phyloP scores from a whole-genome alignment of 37 sponge, comb jelly and placozoan genomes.

The Axinella damicornis region DNA sequence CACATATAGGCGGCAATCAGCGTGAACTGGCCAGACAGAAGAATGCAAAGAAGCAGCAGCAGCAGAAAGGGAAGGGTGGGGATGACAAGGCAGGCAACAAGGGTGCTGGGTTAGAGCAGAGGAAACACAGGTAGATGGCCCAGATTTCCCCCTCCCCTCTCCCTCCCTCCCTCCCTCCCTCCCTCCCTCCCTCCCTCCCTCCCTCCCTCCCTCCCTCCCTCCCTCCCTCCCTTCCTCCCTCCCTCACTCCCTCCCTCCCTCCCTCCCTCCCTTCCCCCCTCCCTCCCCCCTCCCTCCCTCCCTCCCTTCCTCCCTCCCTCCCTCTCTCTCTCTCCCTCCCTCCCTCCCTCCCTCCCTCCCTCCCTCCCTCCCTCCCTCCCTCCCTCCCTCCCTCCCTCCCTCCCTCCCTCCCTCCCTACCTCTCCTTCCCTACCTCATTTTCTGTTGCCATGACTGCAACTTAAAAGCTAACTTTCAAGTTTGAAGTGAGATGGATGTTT shows the following conservation, averaged over 20 bases:
- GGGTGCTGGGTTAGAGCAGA: slow-evolving; percentile 64
- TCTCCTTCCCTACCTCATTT: no score
- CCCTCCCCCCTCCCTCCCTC: no score
- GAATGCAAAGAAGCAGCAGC: slow-evolving; percentile 84
- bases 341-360: slow-evolving; percentile 29
- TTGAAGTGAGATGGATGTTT: no score
- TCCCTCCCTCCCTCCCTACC: not conserved
- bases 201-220: no score
- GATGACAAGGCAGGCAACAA: slow-evolving; percentile 64
- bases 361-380: slow-evolving; percentile 11
- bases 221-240: not conserved
- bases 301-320: not conserved
- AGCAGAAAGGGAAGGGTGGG: slow-evolving; percentile 24
- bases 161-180: no score
- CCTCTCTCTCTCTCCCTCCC: not conserved
- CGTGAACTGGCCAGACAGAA: slow-evolving; percentile 85
- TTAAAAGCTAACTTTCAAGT: no score
- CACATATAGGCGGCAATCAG: slow-evolving; percentile 76
- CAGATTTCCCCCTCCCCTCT: no score
- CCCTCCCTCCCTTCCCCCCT: no score
- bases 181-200: no score
- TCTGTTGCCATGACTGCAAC: no score
- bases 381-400: slow-evolving; percentile 10
- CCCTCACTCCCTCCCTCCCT: not conserved
- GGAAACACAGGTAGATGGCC: slow-evolving; percentile 77